A percentile compares a stretch with the other conserved stretches of the same genome.
These are phyloP conservation scores for Chaenogobius annularis DNA, from an alignment of 2,113 vertebrate genomes.

Conservation along the genomic window DNA sequence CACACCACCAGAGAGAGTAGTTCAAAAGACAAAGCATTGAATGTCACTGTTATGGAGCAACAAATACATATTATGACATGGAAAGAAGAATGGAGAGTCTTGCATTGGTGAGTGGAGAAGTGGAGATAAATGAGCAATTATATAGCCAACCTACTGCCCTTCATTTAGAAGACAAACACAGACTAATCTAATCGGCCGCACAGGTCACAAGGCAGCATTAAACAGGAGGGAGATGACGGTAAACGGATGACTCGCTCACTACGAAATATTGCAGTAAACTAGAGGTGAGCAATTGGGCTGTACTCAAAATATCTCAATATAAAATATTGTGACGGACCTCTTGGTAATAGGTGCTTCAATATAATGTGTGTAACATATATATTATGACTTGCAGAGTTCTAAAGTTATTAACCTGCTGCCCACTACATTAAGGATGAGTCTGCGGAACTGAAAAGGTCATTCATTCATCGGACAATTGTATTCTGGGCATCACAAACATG, in stretches of 20 bases:
- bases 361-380: no score
- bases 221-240: conserved; percentile 15
- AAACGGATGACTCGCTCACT: neutral
- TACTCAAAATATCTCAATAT: no score
- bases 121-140: neutral
- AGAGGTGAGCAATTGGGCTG: no score
- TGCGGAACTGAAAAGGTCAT: no score
- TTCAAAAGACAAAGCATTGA: neutral
- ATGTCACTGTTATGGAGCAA: neutral
- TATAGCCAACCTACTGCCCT: neutral
- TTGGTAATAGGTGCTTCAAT: no score
- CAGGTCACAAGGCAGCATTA: conserved; percentile 46
- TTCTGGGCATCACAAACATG: no score
- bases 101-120: neutral
- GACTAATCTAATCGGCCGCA: conserved; percentile 34
- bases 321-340: no score
- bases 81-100: conserved; percentile 10
- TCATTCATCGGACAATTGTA: no score
- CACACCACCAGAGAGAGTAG: neutral
- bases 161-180: conserved; percentile 12
- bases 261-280: neutral
- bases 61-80: neutral
- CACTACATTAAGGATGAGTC: no score
- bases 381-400: no score
- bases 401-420: no score